Base-by-base conservation (phyloP, 2,888 invertebrate species). In the Drosophila austrosaltans region DNA sequence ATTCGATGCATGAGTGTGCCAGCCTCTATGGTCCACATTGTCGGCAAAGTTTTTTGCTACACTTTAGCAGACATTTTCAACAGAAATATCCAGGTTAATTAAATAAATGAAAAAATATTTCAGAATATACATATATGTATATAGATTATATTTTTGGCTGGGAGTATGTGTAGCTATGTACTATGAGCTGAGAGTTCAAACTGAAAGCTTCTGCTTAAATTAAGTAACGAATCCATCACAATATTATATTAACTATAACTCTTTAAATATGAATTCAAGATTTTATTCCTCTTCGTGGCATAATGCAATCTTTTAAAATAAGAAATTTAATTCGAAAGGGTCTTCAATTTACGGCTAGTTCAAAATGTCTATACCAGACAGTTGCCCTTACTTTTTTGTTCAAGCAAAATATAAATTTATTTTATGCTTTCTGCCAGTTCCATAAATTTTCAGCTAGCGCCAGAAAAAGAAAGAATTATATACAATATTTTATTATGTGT, bases 11-110 rank as follows among this genome's bases (percentile, higher is more conserved):
- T 54, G 80, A 91, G 22, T 91, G 91, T 72, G 87, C 87, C 53
- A 78, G 71, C 54, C 75, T 84, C 61, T 92, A 91, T 69, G 92
- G 91, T 20, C 85, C 83, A 4, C 87, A 90, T 66, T 91, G 91
- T 72, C 90, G 87, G 39, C 79, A 91, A 53, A 91, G 91, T 75
- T 91, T 91, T 79, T 75, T 91, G 72, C 72, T 88, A 44, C 80
- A 81, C 40, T 82, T 90, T 28, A 91, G 82, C 36, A 62, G 69
- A 63, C 69, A 73, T 5, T 81, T 89, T 56, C 75, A 67, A 10
- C 59, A 56, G 16, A 80, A 76, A 70, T 57, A 62, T 69, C 25
- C 42, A 28, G 64, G 60, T 64, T 73, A 63, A 70, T 73, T 81
- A 68, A 76, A 77, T 78, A 73, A 72, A 75, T 44, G 62, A 56